Percentiles rank a stretch among this genome's conserved stretches.
Conservation (phyloP, 2,888 invertebrate genomes). For the Ophion ellenae region DNA sequence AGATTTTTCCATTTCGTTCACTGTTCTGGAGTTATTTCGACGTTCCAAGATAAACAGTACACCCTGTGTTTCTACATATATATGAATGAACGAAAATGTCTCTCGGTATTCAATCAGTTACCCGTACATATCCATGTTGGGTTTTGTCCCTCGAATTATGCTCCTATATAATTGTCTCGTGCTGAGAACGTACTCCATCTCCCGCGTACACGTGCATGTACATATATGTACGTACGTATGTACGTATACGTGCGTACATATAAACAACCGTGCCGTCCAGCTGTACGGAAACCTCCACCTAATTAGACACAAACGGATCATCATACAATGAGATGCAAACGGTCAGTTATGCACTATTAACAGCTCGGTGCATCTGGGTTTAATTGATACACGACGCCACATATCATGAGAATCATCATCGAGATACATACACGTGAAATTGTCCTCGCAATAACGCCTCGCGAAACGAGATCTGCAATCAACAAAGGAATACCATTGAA, state of each 20-base stretch:
- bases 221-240: slow-evolving; percentile 19
- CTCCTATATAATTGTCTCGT: slow-evolving; percentile 41
- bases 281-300: slow-evolving; percentile 63
- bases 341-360: slow-evolving; percentile 68
- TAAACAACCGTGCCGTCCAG: slow-evolving; percentile 55
- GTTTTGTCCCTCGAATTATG: slow-evolving; percentile 13
- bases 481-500: background rate
- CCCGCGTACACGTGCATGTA: slow-evolving; percentile 14
- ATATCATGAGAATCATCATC: slow-evolving; percentile 53
- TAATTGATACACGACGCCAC: slow-evolving; percentile 65
- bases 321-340: slow-evolving; percentile 65
- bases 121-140: background rate
- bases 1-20: too few species aligned
- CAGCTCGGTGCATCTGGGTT: slow-evolving; percentile 70
- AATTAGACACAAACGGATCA: slow-evolving; percentile 69
- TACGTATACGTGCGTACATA: slow-evolving; percentile 13
- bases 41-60: background rate
- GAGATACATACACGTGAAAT: slow-evolving; percentile 52
- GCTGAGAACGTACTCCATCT: slow-evolving; percentile 57
- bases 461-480: background rate
- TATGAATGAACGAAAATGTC: background rate
- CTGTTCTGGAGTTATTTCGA: background rate
- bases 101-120: background rate
- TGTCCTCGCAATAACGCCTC: background rate
- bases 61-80: background rate